phyloP scores from a whole-genome alignment of 1,140 invertebrate genomes.

The Pogonomyrmex californicus region DNA sequence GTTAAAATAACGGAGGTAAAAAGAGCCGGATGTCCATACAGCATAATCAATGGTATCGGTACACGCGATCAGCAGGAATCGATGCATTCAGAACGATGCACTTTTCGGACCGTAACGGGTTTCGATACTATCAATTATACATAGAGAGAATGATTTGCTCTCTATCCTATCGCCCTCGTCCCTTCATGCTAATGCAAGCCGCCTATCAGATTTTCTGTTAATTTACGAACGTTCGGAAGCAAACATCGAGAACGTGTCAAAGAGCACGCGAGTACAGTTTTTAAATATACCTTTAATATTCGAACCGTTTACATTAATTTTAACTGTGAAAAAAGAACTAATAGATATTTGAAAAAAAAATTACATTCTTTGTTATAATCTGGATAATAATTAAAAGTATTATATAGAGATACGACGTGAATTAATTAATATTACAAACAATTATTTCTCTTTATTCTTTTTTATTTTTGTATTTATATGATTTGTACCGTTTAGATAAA shows the following conservation, averaged over 20 bases:
- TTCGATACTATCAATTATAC: slow-evolving; percentile 64
- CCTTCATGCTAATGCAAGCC: slow-evolving; percentile 24
- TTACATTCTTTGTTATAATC: slow-evolving; percentile 1
- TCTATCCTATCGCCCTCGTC: slow-evolving; percentile 23
- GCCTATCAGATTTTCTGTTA: slow-evolving; percentile 54
- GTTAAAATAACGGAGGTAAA: slow-evolving; percentile 38
- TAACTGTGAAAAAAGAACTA: neutral
- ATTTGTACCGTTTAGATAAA: slow-evolving; percentile 4
- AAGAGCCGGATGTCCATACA: slow-evolving; percentile 35
- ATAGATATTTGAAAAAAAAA: neutral
- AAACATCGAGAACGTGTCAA: slow-evolving; percentile 1
- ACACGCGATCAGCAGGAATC: slow-evolving; percentile 49
- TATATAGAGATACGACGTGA: neutral
- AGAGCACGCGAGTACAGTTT: neutral
- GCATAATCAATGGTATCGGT: slow-evolving; percentile 65
- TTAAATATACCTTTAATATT: slow-evolving; percentile 4
- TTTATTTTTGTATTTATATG: neutral
- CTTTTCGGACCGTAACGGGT: slow-evolving; percentile 61
- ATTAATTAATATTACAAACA: slow-evolving; percentile 16
- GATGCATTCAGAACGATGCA: slow-evolving; percentile 62
- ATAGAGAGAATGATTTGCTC: slow-evolving; percentile 36
- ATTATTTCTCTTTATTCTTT: neutral
- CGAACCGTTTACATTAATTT: neutral
- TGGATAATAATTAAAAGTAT: neutral
- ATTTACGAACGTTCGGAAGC: slow-evolving; percentile 30